Conservation (phyloP, 2,113 vertebrate species). For the Macroglossus sobrinus region DNA sequence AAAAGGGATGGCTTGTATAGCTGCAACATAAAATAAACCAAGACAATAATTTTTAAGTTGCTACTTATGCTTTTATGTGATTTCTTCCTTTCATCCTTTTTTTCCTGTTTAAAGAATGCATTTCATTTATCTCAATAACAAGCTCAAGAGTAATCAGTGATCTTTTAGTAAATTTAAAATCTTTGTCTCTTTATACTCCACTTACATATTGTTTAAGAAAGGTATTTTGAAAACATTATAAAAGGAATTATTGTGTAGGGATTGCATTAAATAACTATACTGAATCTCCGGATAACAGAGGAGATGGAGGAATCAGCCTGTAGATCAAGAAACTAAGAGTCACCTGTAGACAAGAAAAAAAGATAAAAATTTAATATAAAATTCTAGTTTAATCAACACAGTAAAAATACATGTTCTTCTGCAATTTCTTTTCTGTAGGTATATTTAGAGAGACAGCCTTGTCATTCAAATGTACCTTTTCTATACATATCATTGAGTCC, state of each 20-base stretch:
- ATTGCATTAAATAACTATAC: not conserved
- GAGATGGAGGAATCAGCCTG: not conserved
- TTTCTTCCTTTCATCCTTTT: slow-evolving; percentile 28
- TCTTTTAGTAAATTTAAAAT: slow-evolving; percentile 68
- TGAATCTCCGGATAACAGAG: not conserved
- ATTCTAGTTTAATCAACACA: slow-evolving; percentile 2
- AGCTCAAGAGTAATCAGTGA: slow-evolving; percentile 21
- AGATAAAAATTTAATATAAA: not conserved
- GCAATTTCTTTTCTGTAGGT: slow-evolving; percentile 14
- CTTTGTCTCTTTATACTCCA: slow-evolving; percentile 10
- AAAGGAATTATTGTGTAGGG: not conserved
- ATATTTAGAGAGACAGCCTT: not conserved
- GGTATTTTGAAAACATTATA: slow-evolving; percentile 14
- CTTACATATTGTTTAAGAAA: slow-evolving; percentile 41
- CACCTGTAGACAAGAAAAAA: not conserved
- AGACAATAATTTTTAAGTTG: slow-evolving; percentile 78
- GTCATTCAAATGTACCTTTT: not conserved
- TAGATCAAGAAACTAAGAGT: not conserved
- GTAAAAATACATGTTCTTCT: not conserved
- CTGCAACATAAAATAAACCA: slow-evolving; percentile 82
- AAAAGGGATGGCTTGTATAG: slow-evolving; percentile 78
- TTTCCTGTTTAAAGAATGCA: slow-evolving; percentile 40
- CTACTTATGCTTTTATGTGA: slow-evolving; percentile 59
- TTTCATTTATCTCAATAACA: slow-evolving; percentile 54
- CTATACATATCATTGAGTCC: not conserved